Conservation (phyloP, 2,113 vertebrate species). For the Larimichthys polyactis region DNA sequence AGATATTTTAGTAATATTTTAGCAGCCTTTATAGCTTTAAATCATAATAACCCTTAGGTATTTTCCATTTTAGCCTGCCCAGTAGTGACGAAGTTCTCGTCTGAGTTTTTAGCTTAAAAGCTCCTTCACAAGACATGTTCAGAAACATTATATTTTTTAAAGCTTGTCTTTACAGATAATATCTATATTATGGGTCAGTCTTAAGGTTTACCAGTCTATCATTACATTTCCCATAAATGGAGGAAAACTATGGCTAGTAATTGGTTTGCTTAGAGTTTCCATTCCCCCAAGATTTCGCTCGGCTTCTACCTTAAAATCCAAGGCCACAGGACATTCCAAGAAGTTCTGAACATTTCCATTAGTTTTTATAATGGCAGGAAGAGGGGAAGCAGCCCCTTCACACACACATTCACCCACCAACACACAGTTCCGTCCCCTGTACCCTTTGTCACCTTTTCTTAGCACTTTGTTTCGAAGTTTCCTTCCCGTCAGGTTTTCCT, state of each 20-base stretch:
- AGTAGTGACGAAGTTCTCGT: conserved; percentile 14
- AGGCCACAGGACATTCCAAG: conserved; percentile 64
- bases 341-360: conserved; percentile 56
- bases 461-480: conserved; percentile 78
- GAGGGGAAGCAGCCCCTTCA: conserved; percentile 51
- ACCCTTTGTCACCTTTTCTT: conserved; percentile 62
- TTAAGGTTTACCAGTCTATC: conserved; percentile 58
- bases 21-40: conserved; percentile 24
- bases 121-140: conserved; percentile 14
- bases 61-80: conserved; percentile 36
- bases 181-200: conserved; percentile 45
- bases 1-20: conserved; percentile 41
- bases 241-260: conserved; percentile 45
- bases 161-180: conserved; percentile 56
- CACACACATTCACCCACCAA: conserved; percentile 19
- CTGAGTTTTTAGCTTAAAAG: conserved; percentile 31
- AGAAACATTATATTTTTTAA: conserved; percentile 40
- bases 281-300: conserved; percentile 44
- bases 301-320: conserved; percentile 50
- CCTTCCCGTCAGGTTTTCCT: conserved; percentile 72
- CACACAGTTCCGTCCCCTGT: conserved; percentile 36
- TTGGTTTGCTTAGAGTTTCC: conserved; percentile 64
- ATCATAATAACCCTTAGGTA: conserved; percentile 26
- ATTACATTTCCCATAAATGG: conserved; percentile 63
- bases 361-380: conserved; percentile 70